Base-by-base conservation (phyloP, 2,888 invertebrate genomes). In the Corbicula japonica region DNA sequence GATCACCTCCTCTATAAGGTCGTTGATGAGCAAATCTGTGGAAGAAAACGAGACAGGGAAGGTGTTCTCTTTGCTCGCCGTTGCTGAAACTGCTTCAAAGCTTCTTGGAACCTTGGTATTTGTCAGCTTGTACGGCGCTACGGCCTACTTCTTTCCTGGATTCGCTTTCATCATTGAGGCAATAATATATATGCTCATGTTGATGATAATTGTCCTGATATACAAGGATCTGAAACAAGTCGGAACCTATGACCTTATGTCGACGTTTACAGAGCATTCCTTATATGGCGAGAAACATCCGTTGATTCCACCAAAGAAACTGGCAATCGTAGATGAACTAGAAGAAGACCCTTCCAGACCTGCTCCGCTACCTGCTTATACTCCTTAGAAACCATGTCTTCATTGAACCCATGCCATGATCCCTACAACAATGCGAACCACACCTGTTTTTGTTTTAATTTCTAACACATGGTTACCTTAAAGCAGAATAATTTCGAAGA, bases 21-120 rank as follows among this genome's bases (percentile, higher is more conserved):
- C 93, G 0, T 74, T 92, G 12, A 85, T 93, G 72, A 92, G 92
- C 76, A 93, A 93, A 77, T 79, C 88, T 4, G 91, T 92, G 12
- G 75, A 83, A 23, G 90, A 92, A 30, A 87, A 91, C 52, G 93
- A 93, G 73, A 83, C 92, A 15, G 92, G 93, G 0, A 92, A 92
- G 76, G 86, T 88, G 18, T 93, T 93, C 72, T 90, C 93, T 3
- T 78, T 93, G 15, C 80, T 92, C 1, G 90, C 93, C 5, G 88
- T 91, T 62, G 91, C 89, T 0, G 93, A 93, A 78, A 92, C 93
- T 0, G 82, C 90, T 1, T 89, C 92, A 1, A 92, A 90, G 71
- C 83, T 93, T 0, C 28, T 92, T 6, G 93, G 93, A 0, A 85
- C 90, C 0, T 80, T 92, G 1, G 80, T 91, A 30, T 92, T 93